Conservation (phyloP, 2,888 invertebrate genomes). For the Eristalis tenax region DNA sequence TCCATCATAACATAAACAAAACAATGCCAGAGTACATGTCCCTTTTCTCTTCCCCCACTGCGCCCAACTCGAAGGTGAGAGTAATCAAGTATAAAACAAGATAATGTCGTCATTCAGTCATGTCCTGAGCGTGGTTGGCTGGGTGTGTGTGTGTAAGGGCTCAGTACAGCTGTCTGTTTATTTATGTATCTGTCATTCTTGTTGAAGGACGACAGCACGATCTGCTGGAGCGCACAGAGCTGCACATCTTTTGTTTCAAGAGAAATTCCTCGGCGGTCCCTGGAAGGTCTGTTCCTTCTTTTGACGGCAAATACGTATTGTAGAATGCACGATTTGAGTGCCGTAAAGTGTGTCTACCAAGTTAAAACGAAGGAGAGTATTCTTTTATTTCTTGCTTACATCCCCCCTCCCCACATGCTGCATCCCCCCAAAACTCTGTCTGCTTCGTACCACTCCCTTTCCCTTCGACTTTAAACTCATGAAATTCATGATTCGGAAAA, state of each 20-base stretch:
- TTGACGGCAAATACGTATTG: slow-evolving; percentile 22
- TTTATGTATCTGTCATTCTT: slow-evolving; percentile 12
- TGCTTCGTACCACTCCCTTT: neutral
- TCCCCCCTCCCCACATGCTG: neutral
- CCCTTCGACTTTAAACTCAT: neutral
- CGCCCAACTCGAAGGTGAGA: slow-evolving; percentile 9
- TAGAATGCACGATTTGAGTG: slow-evolving; percentile 20
- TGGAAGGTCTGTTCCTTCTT: slow-evolving; percentile 20
- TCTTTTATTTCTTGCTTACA: neutral
- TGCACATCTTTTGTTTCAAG: slow-evolving; percentile 42
- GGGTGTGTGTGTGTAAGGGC: neutral
- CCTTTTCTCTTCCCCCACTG: neutral
- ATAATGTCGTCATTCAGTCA: slow-evolving; percentile 44
- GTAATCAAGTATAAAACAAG: slow-evolving; percentile 58
- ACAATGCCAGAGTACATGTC: slow-evolving; percentile 5
- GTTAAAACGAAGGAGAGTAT: slow-evolving; percentile 16
- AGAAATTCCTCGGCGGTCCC: neutral
- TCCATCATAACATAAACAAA: slow-evolving; percentile 20
- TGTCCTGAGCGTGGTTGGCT: neutral
- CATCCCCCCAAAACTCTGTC: too few species aligned
- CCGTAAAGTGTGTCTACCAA: slow-evolving; percentile 35
- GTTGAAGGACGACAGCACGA: slow-evolving; percentile 33
- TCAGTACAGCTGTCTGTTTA: neutral
- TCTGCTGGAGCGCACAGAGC: slow-evolving; percentile 19
- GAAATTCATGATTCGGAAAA: slow-evolving; percentile 48